Conservation (phyloP, 2,113 vertebrate genomes). For the Damaliscus lunatus region DNA sequence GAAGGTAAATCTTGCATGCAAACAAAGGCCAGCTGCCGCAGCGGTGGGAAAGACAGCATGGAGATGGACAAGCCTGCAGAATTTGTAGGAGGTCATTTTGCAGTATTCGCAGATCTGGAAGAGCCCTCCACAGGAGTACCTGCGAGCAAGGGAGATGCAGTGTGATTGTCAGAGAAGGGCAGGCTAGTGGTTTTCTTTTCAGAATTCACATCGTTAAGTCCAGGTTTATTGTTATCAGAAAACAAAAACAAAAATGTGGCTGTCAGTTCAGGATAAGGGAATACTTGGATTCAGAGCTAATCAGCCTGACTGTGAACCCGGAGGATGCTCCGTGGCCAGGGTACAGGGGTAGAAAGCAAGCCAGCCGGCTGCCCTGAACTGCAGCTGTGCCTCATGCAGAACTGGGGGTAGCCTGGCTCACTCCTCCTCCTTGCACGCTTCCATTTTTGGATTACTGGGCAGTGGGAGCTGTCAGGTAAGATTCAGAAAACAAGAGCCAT, state of each 20-base stretch:
- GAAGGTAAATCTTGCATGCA: conserved; percentile 46
- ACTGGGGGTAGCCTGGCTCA: background rate
- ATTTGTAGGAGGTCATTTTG: background rate
- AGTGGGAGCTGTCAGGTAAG: background rate
- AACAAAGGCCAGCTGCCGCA: background rate
- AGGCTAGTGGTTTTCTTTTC: background rate
- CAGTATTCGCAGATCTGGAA: background rate
- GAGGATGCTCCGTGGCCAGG: accelerated
- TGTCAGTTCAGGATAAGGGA: background rate
- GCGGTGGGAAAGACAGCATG: background rate
- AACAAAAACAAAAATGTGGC: background rate
- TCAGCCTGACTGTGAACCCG: background rate
- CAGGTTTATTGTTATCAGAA: background rate
- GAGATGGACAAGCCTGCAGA: background rate
- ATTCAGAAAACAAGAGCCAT: background rate
- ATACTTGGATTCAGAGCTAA: background rate
- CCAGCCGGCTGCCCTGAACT: accelerated
- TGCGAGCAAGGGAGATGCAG: background rate
- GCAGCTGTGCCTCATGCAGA: background rate
- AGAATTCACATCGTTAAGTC: background rate
- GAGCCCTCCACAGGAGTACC: background rate
- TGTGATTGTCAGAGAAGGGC: background rate
- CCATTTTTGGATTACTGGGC: background rate
- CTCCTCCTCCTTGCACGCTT: accelerated
- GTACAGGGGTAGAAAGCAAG: background rate